Base-by-base conservation (phyloP, 1,140 invertebrate genomes). In the Ooceraea biroi region DNA sequence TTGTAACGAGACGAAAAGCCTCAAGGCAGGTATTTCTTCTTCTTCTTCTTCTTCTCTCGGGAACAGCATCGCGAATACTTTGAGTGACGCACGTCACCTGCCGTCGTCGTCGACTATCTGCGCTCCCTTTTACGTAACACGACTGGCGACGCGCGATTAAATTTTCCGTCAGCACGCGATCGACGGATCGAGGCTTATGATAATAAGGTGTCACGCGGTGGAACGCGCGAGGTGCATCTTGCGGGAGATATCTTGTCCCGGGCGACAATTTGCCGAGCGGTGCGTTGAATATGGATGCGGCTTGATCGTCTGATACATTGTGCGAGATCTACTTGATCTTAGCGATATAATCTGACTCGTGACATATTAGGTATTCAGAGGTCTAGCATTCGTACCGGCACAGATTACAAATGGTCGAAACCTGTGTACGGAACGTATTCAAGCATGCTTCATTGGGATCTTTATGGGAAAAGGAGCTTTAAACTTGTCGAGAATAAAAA, bases 321-420 rank as follows among this genome's bases (percentile, higher is more conserved):
- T 55, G 61, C 30, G 27, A 30, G 48, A 77, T 80, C 76, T 80
- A 68, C 65, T 57, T 69, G 76, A 80, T 80, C 76, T 80, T 80
- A 14, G 65, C 36, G 50, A 69, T 58, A 22, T 80, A 80, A 80
- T 80, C 76, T 22, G 65, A 58, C 76, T 69, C 36, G 63, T 80
- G 76, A 80, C 65, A 69, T 58, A 71, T 80, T 80, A 80, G 50
- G 14, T 46, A 80, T 80, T 80, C 76, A 69, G 41, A 69, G 65
- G n/a, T 80, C 63, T 27, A 52, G 0, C 36, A 12, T 36, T 1
- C 25, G 36, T 22, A 36, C 10, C 22, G 30, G 50, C 60, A 50
- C 19, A 30, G 48, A 44, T 78, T 52, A 44, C 61, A 48, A 63
- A 44, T 25, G 50, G 17, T 55, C 50, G 17, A 27, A 68, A 17